These are phyloP conservation scores for Eupithecia inturbata DNA, from an alignment of 2,888 invertebrate species.

Conservation along the genomic window DNA sequence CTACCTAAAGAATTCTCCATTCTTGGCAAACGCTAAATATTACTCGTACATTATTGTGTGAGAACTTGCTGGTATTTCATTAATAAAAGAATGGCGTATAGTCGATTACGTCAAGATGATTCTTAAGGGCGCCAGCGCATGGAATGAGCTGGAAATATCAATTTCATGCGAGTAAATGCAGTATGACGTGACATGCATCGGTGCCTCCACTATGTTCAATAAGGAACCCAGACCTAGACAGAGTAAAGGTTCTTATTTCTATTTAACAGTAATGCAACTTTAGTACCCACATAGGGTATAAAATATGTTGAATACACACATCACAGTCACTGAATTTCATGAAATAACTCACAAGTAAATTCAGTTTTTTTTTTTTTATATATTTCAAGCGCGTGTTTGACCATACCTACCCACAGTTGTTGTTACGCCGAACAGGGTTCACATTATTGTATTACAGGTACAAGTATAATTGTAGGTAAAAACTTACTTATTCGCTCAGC, in stretches of 20 bases:
- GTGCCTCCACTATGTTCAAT: conserved; percentile 4
- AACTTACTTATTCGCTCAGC: too few species aligned
- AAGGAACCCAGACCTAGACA: conserved; percentile 16
- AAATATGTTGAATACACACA: not conserved
- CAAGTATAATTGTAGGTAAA: too few species aligned
- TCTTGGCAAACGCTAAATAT: conserved; percentile 26
- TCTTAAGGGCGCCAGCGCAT: conserved; percentile 66
- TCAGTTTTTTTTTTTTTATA: too few species aligned
- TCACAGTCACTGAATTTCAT: not conserved
- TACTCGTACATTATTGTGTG: conserved; percentile 49
- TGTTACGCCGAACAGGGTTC: too few species aligned
- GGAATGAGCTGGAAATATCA: conserved; percentile 67
- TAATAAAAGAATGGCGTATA: conserved; percentile 67
- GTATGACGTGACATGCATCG: conserved; percentile 39
- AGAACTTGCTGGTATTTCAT: conserved; percentile 56
- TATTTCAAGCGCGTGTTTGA: too few species aligned
- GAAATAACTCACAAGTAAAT: too few species aligned
- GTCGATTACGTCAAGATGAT: conserved; percentile 57
- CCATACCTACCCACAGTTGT: too few species aligned
- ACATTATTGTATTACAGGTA: too few species aligned
- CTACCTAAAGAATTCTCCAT: conserved; percentile 14
- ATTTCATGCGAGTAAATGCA: conserved; percentile 48
- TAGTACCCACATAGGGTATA: not conserved
- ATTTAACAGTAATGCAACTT: too few species aligned
- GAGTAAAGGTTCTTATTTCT: not conserved